phyloP scores from a whole-genome alignment of 2,113 vertebrate genomes.

The Thalassoma bifasciatum region DNA sequence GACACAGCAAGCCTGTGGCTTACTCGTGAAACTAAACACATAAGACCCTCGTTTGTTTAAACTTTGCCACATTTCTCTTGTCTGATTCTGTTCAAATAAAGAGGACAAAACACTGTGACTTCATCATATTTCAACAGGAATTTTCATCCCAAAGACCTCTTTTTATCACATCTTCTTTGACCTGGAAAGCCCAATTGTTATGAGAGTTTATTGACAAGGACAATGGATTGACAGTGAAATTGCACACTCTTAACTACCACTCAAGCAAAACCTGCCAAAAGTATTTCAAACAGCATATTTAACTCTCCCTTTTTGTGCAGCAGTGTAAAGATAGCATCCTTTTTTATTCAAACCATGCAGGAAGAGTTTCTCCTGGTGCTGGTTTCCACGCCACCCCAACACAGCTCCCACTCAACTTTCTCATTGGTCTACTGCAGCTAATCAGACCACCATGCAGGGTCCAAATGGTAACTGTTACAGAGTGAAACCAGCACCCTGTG shows the following conservation, averaged over 20 bases:
- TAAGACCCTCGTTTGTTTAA: constrained; percentile 55
- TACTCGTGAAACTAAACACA: constrained; percentile 57
- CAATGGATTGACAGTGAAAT: no score
- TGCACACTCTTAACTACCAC: neutral
- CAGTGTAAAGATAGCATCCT: constrained; percentile 45
- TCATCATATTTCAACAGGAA: neutral
- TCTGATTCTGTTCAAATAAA: neutral
- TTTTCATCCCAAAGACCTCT: neutral
- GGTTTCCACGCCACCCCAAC: constrained; percentile 47
- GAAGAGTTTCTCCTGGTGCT: constrained; percentile 46
- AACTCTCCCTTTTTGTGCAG: constrained; percentile 14
- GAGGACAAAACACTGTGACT: neutral
- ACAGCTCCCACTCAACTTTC: constrained; percentile 65
- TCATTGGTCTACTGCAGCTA: constrained; percentile 74
- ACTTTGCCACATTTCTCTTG: constrained; percentile 13
- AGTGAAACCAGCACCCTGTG: constrained; percentile 83
- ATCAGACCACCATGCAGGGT: constrained; percentile 77
- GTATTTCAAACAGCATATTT: constrained; percentile 16
- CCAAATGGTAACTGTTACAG: constrained; percentile 87
- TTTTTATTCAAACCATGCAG: constrained; percentile 52
- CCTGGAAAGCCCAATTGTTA: constrained; percentile 18
- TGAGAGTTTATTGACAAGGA: neutral
- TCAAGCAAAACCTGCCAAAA: constrained; percentile 13
- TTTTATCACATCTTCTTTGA: neutral
- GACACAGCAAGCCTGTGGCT: constrained; percentile 71